A percentile compares a stretch with the other conserved stretches of the same genome.
Evolutionary conservation across 2,113 vertebrate genomes (phyloP).

Genomic region (Meriones unguiculatus): DNA sequence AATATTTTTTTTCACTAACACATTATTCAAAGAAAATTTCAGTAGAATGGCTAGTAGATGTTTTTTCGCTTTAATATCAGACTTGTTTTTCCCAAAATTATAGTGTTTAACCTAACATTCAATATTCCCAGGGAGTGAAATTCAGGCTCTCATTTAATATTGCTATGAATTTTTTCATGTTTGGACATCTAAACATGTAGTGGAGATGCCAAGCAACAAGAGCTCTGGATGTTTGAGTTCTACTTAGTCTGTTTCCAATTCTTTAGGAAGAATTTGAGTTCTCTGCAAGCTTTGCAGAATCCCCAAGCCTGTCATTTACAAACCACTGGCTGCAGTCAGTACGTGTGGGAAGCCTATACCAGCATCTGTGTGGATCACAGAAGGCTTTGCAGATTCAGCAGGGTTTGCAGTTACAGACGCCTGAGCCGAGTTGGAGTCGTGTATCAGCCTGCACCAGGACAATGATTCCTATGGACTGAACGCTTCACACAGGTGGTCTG

Average conservation of each 20-base stretch:
- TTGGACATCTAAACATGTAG: constrained; percentile 29
- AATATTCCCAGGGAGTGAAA: background rate
- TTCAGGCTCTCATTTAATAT: background rate
- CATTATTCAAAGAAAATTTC: background rate
- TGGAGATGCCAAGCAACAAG: background rate
- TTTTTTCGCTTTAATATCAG: background rate
- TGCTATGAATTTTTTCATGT: background rate
- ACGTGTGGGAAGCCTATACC: constrained; percentile 20
- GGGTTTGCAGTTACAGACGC: background rate
- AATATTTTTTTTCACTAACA: background rate
- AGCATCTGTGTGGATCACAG: constrained; percentile 2
- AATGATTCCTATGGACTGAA: background rate
- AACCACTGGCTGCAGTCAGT: constrained; percentile 56
- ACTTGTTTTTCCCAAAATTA: background rate
- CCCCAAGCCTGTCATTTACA: constrained; percentile 69
- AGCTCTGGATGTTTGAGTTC: background rate
- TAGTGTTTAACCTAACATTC: constrained; percentile 27
- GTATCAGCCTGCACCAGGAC: constrained; percentile 60
- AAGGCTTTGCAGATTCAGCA: constrained; percentile 69
- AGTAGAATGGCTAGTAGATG: background rate
- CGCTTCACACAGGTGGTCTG: background rate
- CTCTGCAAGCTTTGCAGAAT: constrained; percentile 42
- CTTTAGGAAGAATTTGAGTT: constrained; percentile 12
- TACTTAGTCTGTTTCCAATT: background rate
- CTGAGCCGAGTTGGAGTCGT: constrained; percentile 34